phyloP scores from a whole-genome alignment of 2,888 invertebrate genomes.

The Fragum whitleyi region DNA sequence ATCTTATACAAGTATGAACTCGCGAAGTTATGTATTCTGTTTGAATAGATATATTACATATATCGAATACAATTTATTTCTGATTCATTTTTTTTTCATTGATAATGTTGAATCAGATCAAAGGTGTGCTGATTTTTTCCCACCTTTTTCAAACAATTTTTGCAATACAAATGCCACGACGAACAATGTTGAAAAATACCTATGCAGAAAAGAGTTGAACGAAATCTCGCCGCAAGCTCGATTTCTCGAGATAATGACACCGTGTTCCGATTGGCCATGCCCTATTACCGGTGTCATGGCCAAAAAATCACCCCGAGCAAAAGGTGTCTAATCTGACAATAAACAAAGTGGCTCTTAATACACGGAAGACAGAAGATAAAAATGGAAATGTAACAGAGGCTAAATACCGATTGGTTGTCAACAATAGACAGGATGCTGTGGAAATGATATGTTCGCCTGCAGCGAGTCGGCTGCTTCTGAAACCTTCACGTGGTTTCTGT shows the following conservation, averaged over 20 bases:
- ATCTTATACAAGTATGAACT: not conserved
- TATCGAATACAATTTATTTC: too few species aligned
- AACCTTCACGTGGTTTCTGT: not conserved
- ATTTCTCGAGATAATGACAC: conserved; percentile 18
- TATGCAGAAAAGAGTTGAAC: conserved; percentile 5
- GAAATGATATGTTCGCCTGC: conserved; percentile 14
- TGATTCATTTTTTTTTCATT: too few species aligned
- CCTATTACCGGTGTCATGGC: conserved; percentile 31
- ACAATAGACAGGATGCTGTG: conserved; percentile 17
- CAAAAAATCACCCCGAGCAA: conserved; percentile 25
- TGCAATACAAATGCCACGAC: too few species aligned
- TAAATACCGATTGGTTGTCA: conserved; percentile 5
- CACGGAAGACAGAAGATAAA: conserved; percentile 11
- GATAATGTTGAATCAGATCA: too few species aligned
- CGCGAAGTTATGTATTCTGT: not conserved
- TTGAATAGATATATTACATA: too few species aligned
- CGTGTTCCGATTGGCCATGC: conserved; percentile 22
- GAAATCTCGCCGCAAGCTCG: not conserved
- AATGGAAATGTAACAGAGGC: not conserved
- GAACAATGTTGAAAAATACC: too few species aligned
- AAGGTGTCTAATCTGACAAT: conserved; percentile 26
- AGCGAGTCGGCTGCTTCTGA: conserved; percentile 3
- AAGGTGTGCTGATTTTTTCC: too few species aligned
- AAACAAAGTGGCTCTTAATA: conserved; percentile 11
- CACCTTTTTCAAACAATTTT: too few species aligned